Evolutionary conservation across 2,888 invertebrate genomes (phyloP).

Genomic region (Amphipoea oculea): DNA sequence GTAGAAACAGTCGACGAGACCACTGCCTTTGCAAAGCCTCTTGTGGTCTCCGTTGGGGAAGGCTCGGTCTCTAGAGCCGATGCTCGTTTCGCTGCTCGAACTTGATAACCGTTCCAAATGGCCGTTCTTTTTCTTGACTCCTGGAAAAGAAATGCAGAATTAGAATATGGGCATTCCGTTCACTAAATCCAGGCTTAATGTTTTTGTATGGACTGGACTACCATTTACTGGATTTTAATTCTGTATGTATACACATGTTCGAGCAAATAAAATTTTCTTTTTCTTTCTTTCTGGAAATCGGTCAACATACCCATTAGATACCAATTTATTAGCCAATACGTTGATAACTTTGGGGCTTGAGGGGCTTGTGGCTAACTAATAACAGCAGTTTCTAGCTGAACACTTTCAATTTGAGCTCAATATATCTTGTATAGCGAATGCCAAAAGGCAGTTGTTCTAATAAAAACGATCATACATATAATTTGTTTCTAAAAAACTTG

Average conservation of each 20-base stretch:
- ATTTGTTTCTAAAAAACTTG: no score
- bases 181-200: no score
- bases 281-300: no score
- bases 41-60: conserved; percentile 78
- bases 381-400: no score
- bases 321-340: background rate
- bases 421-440: no score
- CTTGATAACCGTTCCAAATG: conserved; percentile 77
- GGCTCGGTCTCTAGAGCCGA: conserved; percentile 76
- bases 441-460: no score
- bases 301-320: background rate
- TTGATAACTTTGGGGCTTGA: background rate
- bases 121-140: conserved; percentile 77
- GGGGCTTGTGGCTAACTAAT: no score
- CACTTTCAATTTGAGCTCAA: no score
- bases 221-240: no score
- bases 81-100: conserved; percentile 80
- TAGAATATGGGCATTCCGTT: background rate
- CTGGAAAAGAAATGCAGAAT: conserved; percentile 57
- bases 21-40: conserved; percentile 75
- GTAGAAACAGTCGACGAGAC: conserved; percentile 83
- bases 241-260: no score
- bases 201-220: background rate
- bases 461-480: no score
- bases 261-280: no score